Evolutionary conservation across 1,140 invertebrate species (phyloP).

Genomic region (Drosophila lacteicornis): DNA sequence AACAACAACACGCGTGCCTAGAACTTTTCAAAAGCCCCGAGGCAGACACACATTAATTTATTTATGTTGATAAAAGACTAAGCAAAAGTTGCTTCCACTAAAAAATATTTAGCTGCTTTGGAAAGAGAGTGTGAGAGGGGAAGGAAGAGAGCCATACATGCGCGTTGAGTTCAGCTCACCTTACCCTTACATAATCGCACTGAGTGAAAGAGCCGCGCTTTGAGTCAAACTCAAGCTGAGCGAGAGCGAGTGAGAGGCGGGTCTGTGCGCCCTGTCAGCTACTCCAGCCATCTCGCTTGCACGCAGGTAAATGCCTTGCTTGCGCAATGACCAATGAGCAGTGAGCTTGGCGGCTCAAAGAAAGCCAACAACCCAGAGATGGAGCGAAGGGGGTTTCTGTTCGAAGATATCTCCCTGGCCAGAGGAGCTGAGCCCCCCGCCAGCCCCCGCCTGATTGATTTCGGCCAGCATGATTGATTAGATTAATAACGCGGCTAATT

Average conservation of each 20-base stretch:
- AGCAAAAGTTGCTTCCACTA: slow-evolving; percentile 57
- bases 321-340: slow-evolving; percentile 2
- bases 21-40: slow-evolving; percentile 20
- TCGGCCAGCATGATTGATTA: slow-evolving; percentile 72
- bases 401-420: slow-evolving; percentile 1
- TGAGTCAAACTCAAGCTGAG: slow-evolving; percentile 56
- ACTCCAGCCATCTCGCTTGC: slow-evolving; percentile 3
- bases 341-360: slow-evolving; percentile 14
- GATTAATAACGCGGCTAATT: slow-evolving; percentile 80
- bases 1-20: slow-evolving; percentile 1
- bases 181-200: slow-evolving; percentile 71
- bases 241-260: slow-evolving; percentile 46
- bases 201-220: slow-evolving; percentile 24
- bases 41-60: slow-evolving; percentile 44
- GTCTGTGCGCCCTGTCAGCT: slow-evolving; percentile 7
- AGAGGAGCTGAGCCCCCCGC: background rate
- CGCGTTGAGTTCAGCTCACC: slow-evolving; percentile 37
- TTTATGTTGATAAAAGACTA: slow-evolving; percentile 52
- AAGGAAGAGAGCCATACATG: slow-evolving; percentile 6
- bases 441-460: slow-evolving; percentile 64
- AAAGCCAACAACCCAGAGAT: slow-evolving; percentile 9
- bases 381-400: background rate
- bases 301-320: background rate
- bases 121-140: background rate
- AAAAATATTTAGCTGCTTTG: slow-evolving; percentile 29